phyloP scores from a whole-genome alignment of 2,797 vertebrate genomes.

The Xenentodon cancila region DNA sequence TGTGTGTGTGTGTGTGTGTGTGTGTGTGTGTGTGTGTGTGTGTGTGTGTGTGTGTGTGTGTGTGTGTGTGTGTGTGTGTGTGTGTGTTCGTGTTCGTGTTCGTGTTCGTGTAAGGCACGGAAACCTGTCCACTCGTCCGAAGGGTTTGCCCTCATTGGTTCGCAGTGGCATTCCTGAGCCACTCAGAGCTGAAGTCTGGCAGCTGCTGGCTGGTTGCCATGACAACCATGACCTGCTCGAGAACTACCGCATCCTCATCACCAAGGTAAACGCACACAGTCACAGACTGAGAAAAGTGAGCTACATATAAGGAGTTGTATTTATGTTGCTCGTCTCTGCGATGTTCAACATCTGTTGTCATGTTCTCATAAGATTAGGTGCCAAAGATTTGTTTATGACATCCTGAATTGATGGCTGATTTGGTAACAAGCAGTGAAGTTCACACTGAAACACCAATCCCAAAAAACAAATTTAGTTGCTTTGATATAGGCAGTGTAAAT shows the following conservation, averaged over 20 bases:
- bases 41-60: conserved; percentile 23
- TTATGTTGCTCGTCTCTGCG: background rate
- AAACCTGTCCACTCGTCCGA: conserved; percentile 91
- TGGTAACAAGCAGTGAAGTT: too few species aligned
- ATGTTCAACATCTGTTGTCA: background rate
- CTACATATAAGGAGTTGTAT: conserved; percentile 2
- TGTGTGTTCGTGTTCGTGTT: too few species aligned
- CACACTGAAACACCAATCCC: too few species aligned
- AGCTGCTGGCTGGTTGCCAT: conserved; percentile 94
- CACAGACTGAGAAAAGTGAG: conserved; percentile 7
- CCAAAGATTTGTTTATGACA: background rate
- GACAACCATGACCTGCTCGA: conserved; percentile 94
- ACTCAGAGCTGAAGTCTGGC: conserved; percentile 97
- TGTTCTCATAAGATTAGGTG: background rate
- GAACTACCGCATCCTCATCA: conserved; percentile 94
- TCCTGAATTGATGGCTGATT: background rate
- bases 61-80: conserved; percentile 16
- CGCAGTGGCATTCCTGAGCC: conserved; percentile 94
- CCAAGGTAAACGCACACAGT: conserved; percentile 84
- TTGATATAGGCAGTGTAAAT: too few species aligned
- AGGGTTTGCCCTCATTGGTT: conserved; percentile 90
- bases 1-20: conserved; percentile 5
- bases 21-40: conserved; percentile 6
- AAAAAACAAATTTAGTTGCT: too few species aligned
- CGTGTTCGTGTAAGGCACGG: conserved; percentile 89